Conservation (phyloP, 2,797 vertebrate species). For the Esox lucius region DNA sequence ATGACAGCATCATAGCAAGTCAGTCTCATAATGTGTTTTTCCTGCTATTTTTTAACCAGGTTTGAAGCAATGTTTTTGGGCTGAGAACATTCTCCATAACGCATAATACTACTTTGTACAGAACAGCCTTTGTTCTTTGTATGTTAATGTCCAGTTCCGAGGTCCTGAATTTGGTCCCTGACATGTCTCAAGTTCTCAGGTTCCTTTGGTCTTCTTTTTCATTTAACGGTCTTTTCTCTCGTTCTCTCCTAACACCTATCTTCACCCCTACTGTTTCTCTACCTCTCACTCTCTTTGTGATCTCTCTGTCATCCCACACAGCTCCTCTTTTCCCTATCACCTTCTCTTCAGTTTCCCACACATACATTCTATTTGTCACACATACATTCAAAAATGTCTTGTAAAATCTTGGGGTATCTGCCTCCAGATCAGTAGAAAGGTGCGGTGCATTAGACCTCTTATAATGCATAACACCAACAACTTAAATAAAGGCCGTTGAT, state of each 20-base stretch:
- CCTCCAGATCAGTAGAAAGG: conserved; percentile 18
- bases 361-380: neutral
- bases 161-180: conserved; percentile 30
- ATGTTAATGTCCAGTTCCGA: neutral
- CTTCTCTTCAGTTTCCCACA: neutral
- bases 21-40: neutral
- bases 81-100: neutral
- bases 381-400: neutral
- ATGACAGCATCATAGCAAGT: neutral
- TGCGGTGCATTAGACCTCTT: conserved; percentile 24
- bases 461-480: conserved; percentile 27
- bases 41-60: neutral
- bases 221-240: neutral
- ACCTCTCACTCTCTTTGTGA: neutral
- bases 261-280: neutral
- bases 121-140: neutral
- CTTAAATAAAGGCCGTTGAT: conserved; percentile 16
- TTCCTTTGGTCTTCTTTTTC: neutral
- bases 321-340: neutral
- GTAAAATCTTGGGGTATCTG: neutral
- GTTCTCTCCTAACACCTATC: neutral
- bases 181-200: neutral
- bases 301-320: conserved; percentile 6
- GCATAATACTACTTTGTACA: neutral
- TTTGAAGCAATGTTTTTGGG: neutral